These are phyloP conservation scores for Melipona quadrifasciata DNA, from an alignment of 1,140 invertebrate genomes.

Conservation along the genomic window DNA sequence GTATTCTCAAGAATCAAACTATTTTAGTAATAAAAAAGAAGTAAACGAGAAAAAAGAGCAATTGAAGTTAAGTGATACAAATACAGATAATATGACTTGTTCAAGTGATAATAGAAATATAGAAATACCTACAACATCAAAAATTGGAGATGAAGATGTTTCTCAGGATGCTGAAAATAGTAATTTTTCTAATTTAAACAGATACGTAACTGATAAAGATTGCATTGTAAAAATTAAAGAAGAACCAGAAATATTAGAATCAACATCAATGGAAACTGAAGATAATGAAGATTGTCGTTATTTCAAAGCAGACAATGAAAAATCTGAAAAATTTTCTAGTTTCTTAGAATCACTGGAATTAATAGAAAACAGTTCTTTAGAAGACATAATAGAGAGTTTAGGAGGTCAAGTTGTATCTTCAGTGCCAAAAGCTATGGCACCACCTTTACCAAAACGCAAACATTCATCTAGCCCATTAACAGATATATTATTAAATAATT, in stretches of 20 bases:
- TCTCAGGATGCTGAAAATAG: not conserved
- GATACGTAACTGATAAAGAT: not conserved
- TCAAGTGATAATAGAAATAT: constrained; percentile 20
- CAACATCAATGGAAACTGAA: constrained; percentile 39
- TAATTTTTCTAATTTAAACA: constrained; percentile 13
- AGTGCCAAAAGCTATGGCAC: constrained; percentile 68
- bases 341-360: constrained; percentile 62
- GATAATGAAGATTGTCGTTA: constrained; percentile 71
- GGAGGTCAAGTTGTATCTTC: constrained; percentile 62
- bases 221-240: not conserved
- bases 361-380: constrained; percentile 56
- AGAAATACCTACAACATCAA: constrained; percentile 27
- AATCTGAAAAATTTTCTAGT: constrained; percentile 64
- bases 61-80: not conserved
- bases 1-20: constrained; percentile 5
- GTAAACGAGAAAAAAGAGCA: constrained; percentile 27
- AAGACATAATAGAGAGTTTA: constrained; percentile 68
- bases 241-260: constrained; percentile 1
- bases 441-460: constrained; percentile 72
- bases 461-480: constrained; percentile 72
- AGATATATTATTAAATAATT: constrained; percentile 74
- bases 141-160: not conserved
- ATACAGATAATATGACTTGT: not conserved
- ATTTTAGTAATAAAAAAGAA: not conserved
- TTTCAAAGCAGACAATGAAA: constrained; percentile 67